Evolutionary conservation across 2,888 invertebrate genomes (phyloP).

Genomic region (Mechanitis messenoides): DNA sequence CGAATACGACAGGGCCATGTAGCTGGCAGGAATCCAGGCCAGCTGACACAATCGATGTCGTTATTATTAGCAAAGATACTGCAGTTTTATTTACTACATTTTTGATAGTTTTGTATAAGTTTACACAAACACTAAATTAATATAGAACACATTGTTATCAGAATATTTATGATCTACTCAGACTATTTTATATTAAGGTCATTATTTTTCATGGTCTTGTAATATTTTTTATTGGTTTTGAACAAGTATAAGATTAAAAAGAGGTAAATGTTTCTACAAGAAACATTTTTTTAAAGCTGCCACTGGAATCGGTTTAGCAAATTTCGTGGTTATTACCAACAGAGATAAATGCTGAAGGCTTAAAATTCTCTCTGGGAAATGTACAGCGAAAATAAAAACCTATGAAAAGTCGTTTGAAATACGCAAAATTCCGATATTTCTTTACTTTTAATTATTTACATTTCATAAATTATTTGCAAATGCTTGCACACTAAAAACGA

Average conservation of each 20-base stretch:
- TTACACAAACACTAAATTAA: neutral
- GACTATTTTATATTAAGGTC: no score
- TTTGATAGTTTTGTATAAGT: neutral
- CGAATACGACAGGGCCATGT: conserved; percentile 31
- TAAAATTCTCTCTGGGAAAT: neutral
- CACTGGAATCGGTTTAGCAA: conserved; percentile 3
- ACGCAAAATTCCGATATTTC: no score
- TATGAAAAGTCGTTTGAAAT: conserved; percentile 3
- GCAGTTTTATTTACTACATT: neutral
- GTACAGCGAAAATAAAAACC: neutral
- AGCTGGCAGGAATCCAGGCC: conserved; percentile 16
- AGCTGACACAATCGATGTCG: conserved; percentile 6
- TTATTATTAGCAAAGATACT: conserved; percentile 7
- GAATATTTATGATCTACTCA: no score
- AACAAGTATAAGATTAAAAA: no score
- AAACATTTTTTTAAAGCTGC: neutral
- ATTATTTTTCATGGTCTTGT: no score
- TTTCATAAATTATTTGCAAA: no score
- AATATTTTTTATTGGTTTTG: no score
- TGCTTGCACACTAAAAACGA: neutral
- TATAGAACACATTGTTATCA: no score
- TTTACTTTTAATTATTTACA: neutral
- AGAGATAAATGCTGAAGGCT: conserved; percentile 20
- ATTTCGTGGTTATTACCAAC: conserved; percentile 20
- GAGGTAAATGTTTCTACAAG: no score